These are phyloP conservation scores for Anolis apletophallus DNA, from an alignment of 2,797 vertebrate genomes.

Conservation along the genomic window DNA sequence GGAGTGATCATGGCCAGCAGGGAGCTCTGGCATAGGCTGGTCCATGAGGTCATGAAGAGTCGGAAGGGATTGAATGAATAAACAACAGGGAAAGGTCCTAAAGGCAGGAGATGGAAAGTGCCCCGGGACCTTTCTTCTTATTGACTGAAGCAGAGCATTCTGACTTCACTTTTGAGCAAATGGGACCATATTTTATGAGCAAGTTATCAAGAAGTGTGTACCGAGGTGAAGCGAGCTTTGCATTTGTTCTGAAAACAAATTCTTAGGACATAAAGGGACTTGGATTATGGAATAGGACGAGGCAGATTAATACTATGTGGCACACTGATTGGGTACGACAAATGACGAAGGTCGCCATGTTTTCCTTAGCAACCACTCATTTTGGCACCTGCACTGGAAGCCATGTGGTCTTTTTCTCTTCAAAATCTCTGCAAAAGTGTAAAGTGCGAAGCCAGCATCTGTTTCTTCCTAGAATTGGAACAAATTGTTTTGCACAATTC, in stretches of 20 bases:
- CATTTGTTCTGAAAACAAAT: background rate
- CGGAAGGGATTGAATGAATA: background rate
- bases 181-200: background rate
- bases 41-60: too few species aligned
- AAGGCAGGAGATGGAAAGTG: background rate
- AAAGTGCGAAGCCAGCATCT: conserved; percentile 21
- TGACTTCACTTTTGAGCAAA: background rate
- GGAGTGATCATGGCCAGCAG: too few species aligned
- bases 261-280: background rate
- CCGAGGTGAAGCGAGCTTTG: background rate
- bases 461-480: background rate
- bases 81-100: too few species aligned
- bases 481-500: background rate
- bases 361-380: background rate
- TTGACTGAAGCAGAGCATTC: background rate
- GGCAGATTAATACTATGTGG: background rate
- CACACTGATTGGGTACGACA: background rate
- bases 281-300: background rate
- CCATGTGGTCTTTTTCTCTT: accelerated
- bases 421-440: accelerated
- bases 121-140: background rate
- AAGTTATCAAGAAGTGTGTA: background rate
- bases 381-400: conserved; percentile 10
- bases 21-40: too few species aligned
- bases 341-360: background rate